Evolutionary conservation across 2,888 invertebrate species (phyloP), one percentile per base, ranked within the genome.

Genomic region (Eurois occulta): DNA sequence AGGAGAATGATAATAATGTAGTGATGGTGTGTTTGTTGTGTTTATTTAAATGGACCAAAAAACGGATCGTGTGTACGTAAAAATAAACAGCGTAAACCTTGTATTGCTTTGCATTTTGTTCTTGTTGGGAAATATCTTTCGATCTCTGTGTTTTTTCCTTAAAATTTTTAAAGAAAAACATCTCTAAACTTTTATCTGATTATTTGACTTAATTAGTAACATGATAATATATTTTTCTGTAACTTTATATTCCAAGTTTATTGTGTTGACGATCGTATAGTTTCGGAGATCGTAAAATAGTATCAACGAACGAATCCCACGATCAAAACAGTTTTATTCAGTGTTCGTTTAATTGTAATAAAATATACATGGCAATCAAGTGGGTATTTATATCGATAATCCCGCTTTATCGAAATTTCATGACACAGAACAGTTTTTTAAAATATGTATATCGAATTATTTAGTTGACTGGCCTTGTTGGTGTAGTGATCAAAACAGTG

Each of bases 271-370:
- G 24, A 2, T 32, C 52, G 75, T 77, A 65, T 68, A 74, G 55
- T 75, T 73, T 11, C 60, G 73, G 28, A 74, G 72, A 76, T 81
- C 78, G 75, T 88, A 81, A 88, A 86, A 73, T 75, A 43, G 69
- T 76, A 78, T 72, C 68, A 75, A 32, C 76, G 78, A 60, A 35
- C 43, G 69, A 77, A 67, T 83, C 78, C 72, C 77, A 79, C 78
- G 78, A 75, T 78, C 77, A 73, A 72, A 85, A 83, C 69, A 68
- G 28, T 84, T 87, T 81, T 75, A 86, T 81, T 78, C 68, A 69
- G 70, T 80, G 74, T 81, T 24, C 67, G 28, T 77, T 85, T 86
- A 80, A 78, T 80, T 85, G 79, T 65, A 79, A 72, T 86, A 73
- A 72, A 74, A 78, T 76, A 62, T 60, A 76, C 75, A 78, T 13